Conservation (phyloP, 1,140 invertebrate genomes). For the Matsumurasca onukii region DNA sequence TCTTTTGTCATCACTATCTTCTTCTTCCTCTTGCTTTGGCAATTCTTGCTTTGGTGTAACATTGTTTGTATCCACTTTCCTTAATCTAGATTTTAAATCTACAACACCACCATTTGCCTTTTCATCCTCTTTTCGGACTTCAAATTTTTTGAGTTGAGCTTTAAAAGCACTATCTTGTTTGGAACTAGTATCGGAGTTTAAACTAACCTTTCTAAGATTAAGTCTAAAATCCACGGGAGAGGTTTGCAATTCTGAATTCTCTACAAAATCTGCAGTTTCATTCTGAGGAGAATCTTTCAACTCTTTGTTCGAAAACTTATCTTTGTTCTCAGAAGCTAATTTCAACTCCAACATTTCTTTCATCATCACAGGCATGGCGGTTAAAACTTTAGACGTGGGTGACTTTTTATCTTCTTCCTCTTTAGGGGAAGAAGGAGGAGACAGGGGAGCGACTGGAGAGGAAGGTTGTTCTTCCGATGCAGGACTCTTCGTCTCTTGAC, state of each 20-base stretch:
- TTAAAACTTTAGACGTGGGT: slow-evolving; percentile 46
- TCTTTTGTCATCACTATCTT: slow-evolving; percentile 81
- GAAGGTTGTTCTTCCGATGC: slow-evolving; percentile 47
- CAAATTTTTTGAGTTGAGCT: slow-evolving; percentile 67
- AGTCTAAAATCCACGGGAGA: slow-evolving; percentile 56
- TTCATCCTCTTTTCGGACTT: slow-evolving; percentile 58
- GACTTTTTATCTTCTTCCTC: slow-evolving; percentile 35
- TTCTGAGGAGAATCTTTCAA: slow-evolving; percentile 34
- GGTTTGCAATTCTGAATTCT: slow-evolving; percentile 40
- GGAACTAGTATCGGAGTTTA: slow-evolving; percentile 23
- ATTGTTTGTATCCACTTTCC: slow-evolving; percentile 68
- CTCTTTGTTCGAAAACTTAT: slow-evolving; percentile 53
- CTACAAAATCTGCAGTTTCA: slow-evolving; percentile 39
- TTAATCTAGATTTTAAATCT: slow-evolving; percentile 80
- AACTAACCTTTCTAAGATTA: slow-evolving; percentile 50
- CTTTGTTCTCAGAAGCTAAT: slow-evolving; percentile 78
- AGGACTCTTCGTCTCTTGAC: slow-evolving; percentile 49
- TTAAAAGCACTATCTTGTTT: slow-evolving; percentile 51
- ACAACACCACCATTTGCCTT: slow-evolving; percentile 60
- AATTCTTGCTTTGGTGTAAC: slow-evolving; percentile 47
- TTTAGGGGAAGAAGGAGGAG: slow-evolving; percentile 42
- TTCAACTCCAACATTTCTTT: slow-evolving; percentile 81
- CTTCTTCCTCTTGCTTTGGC: slow-evolving; percentile 59
- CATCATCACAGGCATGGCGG: slow-evolving; percentile 51
- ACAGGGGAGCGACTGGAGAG: slow-evolving; percentile 45